These are phyloP conservation scores for Boleophthalmus pectinirostris DNA, from an alignment of 2,113 vertebrate genomes.

Conservation along the genomic window DNA sequence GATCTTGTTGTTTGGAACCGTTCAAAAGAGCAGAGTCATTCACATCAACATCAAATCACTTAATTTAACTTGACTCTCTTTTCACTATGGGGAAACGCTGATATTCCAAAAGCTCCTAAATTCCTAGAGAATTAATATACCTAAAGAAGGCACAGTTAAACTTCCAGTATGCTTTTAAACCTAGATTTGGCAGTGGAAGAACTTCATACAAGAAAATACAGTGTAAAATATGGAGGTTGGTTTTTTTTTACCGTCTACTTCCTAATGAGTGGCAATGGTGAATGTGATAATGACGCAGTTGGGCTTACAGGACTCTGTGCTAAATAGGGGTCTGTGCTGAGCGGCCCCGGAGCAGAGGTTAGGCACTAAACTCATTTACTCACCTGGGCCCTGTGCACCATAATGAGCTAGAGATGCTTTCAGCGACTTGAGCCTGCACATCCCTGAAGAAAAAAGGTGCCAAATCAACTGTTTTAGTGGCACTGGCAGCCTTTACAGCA, in stretches of 20 bases:
- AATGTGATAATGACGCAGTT: neutral
- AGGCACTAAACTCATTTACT: constrained; percentile 41
- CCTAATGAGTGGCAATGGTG: constrained; percentile 9
- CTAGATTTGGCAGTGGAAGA: neutral
- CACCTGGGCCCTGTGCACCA: constrained; percentile 16
- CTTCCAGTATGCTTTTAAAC: neutral
- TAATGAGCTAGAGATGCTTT: constrained; percentile 51
- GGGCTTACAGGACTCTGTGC: constrained; percentile 4
- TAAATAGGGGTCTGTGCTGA: constrained; percentile 3
- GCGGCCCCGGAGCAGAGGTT: constrained; percentile 25
- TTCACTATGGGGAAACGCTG: neutral
- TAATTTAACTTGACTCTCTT: neutral
- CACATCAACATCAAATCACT: neutral
- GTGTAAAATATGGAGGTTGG: neutral
- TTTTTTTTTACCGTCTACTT: constrained; percentile 8
- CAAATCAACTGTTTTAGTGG: constrained; percentile 46
- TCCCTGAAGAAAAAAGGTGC: constrained; percentile 23
- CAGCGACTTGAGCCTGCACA: constrained; percentile 25
- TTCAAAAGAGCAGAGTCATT: too few relatives aligned
- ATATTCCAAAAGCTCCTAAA: neutral
- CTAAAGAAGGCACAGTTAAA: neutral
- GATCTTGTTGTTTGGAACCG: too few relatives aligned
- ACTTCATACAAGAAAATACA: neutral
- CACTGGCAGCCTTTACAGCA: constrained; percentile 29
- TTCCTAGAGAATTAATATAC: neutral